Base-by-base conservation (phyloP, 2,888 invertebrate genomes). In the Pristionchus japonicus region DNA sequence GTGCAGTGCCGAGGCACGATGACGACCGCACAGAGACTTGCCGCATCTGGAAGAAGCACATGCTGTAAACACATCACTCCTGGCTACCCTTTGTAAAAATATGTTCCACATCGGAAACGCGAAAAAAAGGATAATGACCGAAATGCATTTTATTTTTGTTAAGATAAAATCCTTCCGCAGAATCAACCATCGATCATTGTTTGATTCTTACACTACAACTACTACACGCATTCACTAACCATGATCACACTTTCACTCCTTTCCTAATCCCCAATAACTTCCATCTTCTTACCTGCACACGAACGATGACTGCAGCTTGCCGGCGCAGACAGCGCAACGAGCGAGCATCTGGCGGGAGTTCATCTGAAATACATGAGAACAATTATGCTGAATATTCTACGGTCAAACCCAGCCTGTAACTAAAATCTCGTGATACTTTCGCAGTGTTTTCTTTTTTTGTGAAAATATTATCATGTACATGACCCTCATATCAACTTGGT, bases 241-340 rank as follows among this genome's bases (percentile, higher is more conserved):
- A n/a, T n/a, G n/a, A n/a, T 13, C 31, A 27, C 17, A n/a, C 27
- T 31, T 4, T 2, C 31, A 4, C 27, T 61, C 61, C 31, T 20
- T 57, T n/a, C n/a, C n/a, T n/a, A n/a, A n/a, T n/a, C n/a, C n/a
- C n/a, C n/a, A n/a, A n/a, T n/a, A n/a, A n/a, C n/a, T n/a, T 31
- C 43, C 57, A 4, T 7, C 23, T 47, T 86, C 87, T 83, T 74
- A 90, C 89, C 90, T 88, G 87, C 89, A 91, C 37, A 88, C 89
- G 67, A 86, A 88, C 13, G 89, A 84, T 20, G 88, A 82, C 43
- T 83, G 84, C 31, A 91, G 64, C 31, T 88, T 86, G 57, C 83
- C 88, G n/a, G 90, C 90, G 61, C 91, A 91, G 27, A 89, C 87
- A 31, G 85, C 88, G 70, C 91, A 91, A 0, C 91, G 83, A 11